A percentile compares a stretch with the other conserved stretches of the same genome.
These are phyloP conservation scores for Acanthurus tractus DNA, from an alignment of 2,797 vertebrate species.

Conservation along the genomic window DNA sequence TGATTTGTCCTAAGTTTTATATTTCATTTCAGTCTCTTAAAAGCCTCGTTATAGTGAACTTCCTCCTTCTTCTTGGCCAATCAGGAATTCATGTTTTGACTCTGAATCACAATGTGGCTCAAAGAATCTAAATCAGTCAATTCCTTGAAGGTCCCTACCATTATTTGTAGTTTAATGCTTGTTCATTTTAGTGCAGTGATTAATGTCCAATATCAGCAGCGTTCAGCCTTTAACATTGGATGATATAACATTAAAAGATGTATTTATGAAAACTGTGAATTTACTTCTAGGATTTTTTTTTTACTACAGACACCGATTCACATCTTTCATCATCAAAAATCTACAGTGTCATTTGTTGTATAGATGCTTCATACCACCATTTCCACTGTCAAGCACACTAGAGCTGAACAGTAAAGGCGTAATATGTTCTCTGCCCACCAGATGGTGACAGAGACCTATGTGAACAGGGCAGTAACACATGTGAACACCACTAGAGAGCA, in stretches of 20 bases:
- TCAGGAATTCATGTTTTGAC: not conserved
- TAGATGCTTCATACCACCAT: not conserved
- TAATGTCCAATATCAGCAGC: not conserved
- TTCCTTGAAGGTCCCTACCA: not conserved
- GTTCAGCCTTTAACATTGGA: not conserved
- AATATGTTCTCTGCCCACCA: slow-evolving; percentile 25
- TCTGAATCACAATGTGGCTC: not conserved
- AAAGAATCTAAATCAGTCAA: too few relatives aligned
- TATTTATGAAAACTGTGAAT: not conserved
- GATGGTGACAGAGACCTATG: slow-evolving; percentile 51
- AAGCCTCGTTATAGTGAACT: too few relatives aligned
- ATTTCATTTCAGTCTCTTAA: not conserved
- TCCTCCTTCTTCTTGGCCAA: not conserved
- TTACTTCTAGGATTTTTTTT: not conserved
- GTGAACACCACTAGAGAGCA: slow-evolving; percentile 65
- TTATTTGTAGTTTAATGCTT: too few relatives aligned
- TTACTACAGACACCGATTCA: not conserved
- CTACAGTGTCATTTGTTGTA: not conserved
- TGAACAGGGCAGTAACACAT: not conserved
- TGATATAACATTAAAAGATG: not conserved
- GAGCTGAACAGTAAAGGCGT: not conserved
- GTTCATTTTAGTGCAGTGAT: not conserved
- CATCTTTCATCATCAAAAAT: not conserved
- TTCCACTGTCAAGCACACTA: not conserved
- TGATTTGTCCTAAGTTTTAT: not conserved